Base-by-base conservation (phyloP, 2,113 vertebrate genomes). In the Oryzias javanicus region DNA sequence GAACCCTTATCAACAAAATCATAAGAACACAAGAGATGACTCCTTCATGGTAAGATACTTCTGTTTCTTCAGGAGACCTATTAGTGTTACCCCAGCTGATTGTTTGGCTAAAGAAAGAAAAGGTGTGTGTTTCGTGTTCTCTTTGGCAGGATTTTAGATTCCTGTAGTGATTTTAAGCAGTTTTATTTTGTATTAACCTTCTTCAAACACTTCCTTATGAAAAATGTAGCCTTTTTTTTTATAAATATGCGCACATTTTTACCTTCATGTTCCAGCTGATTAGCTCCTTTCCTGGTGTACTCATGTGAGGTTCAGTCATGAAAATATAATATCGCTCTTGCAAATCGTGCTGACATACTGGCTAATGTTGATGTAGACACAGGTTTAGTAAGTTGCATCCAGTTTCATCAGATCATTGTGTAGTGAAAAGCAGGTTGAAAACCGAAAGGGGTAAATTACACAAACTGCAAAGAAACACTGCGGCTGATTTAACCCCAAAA, bases 41-140 rank as follows among this genome's bases (percentile, higher is more conserved):
- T 87, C 56, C 61, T 81, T 79, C 72, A 80, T 86, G 79, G 71
- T 69, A 74, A 67, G 40, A 54, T 63, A 48, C 19, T 66, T 72
- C 72, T 66, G 22, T 74, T 56, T 71, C 72, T 71, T 47, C 40
- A 72, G 53, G 50, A 73, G 75, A 80, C 74, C 74, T 85, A 63
- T 84, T 84, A 85, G 77, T 82, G 79, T 86, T 82, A 64, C 40
- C 67, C 76, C 76, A 79, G 59, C 55, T 59, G 42, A 80, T 70
- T 81, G 55, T 78, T 58, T 29, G 81, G 70, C 69, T 78, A 63
- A 76, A 76, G 61, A 74, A 49, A 60, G 73, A 17, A 15, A 45
- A 5, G n/a, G 62, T 62, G 79, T 56, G 66, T 3, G 49, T 42
- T 49, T 19, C 41, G 63, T 54, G 16, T 55, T 40, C 41, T 53